Base-by-base conservation (phyloP, 1,140 invertebrate genomes). In the Leptinotarsa lineolata region DNA sequence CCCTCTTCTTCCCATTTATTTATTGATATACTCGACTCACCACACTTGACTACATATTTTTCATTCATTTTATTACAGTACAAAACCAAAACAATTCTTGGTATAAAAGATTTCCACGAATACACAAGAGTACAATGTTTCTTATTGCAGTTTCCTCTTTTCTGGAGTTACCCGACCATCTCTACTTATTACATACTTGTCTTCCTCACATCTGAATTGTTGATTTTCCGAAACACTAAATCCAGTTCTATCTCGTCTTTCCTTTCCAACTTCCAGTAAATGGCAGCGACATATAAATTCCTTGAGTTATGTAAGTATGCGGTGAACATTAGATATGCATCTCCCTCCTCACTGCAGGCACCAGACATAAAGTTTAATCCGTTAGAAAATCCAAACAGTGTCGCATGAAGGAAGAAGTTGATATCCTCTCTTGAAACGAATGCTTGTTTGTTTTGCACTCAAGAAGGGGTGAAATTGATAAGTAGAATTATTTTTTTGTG, bases 231-330 rank as follows among this genome's bases (percentile, higher is more conserved):
- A 46, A 46, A 68, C 30, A 68, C 66, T 68, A 46, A 44, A 68
- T 68, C 45, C 30, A 46, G 16, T 63, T 63, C 20, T 63, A 63
- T 68, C 20, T 68, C 30, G 30, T 20, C 66, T 45, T 68, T 46
- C 66, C 63, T 65, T 39, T 68, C 66, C 45, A 46, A 68, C 66
- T 68, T 68, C 20, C 20, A 54, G 66, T 39, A 45, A 68, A 68
- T 45, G 45, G 66, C 45, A 68, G 66, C 45, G 66, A 68, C 30
- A 45, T 48, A 68, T 45, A 68, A 68, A 68, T 68, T 68, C 30
- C 66, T 68, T 45, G 66, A 68, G 45, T 46, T 68, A 68, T 68
- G 39, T 68, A 48, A 48, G 66, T 68, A 68, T 68, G 66, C 45
- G 45, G 66, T 46, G 66, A 68, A 46, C 66, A 68, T 68, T 68